These are phyloP conservation scores for Drosophila tristis DNA, from an alignment of 1,140 invertebrate genomes.

Conservation along the genomic window DNA sequence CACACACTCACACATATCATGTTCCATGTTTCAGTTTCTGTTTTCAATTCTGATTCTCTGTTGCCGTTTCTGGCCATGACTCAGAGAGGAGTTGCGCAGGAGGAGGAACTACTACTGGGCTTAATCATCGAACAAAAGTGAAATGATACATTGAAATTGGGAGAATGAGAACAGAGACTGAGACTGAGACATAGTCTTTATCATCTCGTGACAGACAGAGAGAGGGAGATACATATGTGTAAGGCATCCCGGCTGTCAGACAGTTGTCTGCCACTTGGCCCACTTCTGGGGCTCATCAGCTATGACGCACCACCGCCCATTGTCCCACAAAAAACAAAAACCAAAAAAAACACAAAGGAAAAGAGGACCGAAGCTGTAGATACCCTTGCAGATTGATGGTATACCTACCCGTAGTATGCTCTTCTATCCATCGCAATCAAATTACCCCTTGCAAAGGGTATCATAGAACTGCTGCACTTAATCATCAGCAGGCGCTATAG, in stretches of 20 bases:
- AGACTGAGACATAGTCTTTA: conserved; percentile 30
- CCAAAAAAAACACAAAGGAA: conserved; percentile 41
- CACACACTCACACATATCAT: conserved; percentile 54
- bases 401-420: no score
- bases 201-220: conserved; percentile 15
- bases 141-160: conserved; percentile 43
- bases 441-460: neutral
- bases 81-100: conserved; percentile 52
- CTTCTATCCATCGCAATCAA: no score
- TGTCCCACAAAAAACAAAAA: conserved; percentile 39
- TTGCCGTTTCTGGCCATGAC: conserved; percentile 57
- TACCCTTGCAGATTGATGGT: neutral
- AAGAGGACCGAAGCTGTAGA: conserved; percentile 5
- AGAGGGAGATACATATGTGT: conserved; percentile 15
- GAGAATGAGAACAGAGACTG: conserved; percentile 23
- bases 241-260: conserved; percentile 53
- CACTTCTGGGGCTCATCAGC: conserved; percentile 61
- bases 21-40: conserved; percentile 50
- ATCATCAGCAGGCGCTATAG: conserved; percentile 47
- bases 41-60: conserved; percentile 21
- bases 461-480: conserved; percentile 62
- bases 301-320: conserved; percentile 61
- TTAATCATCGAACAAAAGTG: conserved; percentile 48
- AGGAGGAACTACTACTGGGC: conserved; percentile 10
- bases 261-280: conserved; percentile 69